These are phyloP conservation scores for Drosophila dives DNA, from an alignment of 2,888 invertebrate genomes.

Conservation along the genomic window DNA sequence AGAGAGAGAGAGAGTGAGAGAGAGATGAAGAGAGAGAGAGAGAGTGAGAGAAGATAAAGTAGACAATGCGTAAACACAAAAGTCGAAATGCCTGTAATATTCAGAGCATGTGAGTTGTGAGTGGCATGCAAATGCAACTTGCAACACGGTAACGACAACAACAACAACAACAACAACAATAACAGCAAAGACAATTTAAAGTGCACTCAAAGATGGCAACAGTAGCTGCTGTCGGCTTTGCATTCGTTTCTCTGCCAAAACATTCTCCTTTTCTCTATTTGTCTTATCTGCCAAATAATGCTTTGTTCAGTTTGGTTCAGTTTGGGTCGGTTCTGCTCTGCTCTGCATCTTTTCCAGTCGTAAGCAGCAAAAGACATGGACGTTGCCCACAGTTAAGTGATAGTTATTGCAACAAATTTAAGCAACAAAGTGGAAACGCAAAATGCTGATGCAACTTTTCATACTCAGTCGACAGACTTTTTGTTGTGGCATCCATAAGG, in stretches of 20 bases:
- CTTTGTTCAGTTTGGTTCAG: slow-evolving; percentile 18
- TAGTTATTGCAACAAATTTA: slow-evolving; percentile 27
- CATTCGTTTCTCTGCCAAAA: slow-evolving; percentile 28
- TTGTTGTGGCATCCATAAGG: slow-evolving; percentile 7
- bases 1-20: slow-evolving; percentile 23
- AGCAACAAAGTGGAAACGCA: slow-evolving; percentile 14
- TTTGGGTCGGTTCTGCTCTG: slow-evolving; percentile 9
- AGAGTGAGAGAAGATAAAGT: not conserved
- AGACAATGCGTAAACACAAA: slow-evolving; percentile 53
- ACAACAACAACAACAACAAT: slow-evolving; percentile 11
- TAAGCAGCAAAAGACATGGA: slow-evolving; percentile 1
- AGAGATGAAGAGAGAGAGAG: slow-evolving; percentile 9
- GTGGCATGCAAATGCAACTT: slow-evolving; percentile 74
- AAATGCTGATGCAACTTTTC: slow-evolving; percentile 44
- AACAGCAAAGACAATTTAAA: slow-evolving; percentile 40
- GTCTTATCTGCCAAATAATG: slow-evolving; percentile 61
- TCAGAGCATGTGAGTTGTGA: slow-evolving; percentile 61
- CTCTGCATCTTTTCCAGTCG: slow-evolving; percentile 9
- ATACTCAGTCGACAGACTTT: not conserved
- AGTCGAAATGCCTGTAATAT: slow-evolving; percentile 57
- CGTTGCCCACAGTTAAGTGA: slow-evolving; percentile 29
- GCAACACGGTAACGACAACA: slow-evolving; percentile 50
- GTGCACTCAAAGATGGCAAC: slow-evolving; percentile 70
- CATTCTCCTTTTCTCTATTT: slow-evolving; percentile 41
- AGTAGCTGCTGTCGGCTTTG: slow-evolving; percentile 70